phyloP scores from a whole-genome alignment of 2,888 invertebrate genomes.

The Drosophila atripex region DNA sequence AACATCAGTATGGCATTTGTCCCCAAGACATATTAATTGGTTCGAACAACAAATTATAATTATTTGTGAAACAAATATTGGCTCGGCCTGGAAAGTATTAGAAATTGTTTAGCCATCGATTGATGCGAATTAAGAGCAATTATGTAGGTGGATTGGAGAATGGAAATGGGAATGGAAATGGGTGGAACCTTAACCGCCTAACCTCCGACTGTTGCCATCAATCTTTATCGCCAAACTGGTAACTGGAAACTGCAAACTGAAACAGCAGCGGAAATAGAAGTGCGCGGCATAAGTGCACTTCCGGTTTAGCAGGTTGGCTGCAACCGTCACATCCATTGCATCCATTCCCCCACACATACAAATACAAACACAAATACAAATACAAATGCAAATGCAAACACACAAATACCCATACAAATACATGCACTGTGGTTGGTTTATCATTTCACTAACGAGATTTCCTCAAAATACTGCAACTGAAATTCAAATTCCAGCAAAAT shows the following conservation, averaged over 20 bases:
- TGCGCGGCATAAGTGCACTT: slow-evolving; percentile 73
- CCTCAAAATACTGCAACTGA: slow-evolving; percentile 43
- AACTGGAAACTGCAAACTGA: slow-evolving; percentile 40
- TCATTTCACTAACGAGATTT: slow-evolving; percentile 65
- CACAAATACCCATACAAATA: background rate
- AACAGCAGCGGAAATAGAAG: slow-evolving; percentile 71
- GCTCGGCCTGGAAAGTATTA: background rate
- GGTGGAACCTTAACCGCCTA: slow-evolving; percentile 4
- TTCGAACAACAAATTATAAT: too few relatives aligned
- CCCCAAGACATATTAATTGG: background rate
- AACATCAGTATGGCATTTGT: background rate
- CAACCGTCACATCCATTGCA: slow-evolving; percentile 36
- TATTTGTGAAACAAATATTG: too few relatives aligned
- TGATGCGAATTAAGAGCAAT: slow-evolving; percentile 42
- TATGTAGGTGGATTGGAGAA: slow-evolving; percentile 38
- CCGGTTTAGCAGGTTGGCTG: slow-evolving; percentile 52
- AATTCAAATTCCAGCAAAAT: slow-evolving; percentile 25
- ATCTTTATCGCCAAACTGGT: slow-evolving; percentile 55
- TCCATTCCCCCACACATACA: slow-evolving; percentile 7
- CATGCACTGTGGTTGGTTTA: slow-evolving; percentile 16
- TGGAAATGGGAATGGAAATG: background rate
- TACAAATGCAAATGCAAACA: background rate
- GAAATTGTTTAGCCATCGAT: slow-evolving; percentile 17
- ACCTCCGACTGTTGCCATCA: slow-evolving; percentile 50
- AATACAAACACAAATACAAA: background rate